These are phyloP conservation scores for Cassiopea andromeda DNA, from an alignment of 30 jellyfish, hydroid and myxozoan species.

Conservation along the genomic window DNA sequence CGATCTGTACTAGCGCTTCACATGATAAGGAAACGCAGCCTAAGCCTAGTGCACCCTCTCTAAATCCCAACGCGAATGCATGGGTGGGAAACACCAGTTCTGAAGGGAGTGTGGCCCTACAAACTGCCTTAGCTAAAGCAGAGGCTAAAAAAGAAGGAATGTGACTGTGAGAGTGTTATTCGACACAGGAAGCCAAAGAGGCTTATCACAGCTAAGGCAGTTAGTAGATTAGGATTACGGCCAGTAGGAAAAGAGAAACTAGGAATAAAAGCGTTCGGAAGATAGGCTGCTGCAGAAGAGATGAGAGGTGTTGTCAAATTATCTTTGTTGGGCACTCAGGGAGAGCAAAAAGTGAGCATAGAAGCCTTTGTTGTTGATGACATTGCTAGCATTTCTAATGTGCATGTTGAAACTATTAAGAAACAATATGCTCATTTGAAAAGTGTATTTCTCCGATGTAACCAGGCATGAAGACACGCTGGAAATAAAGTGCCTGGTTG, in stretches of 20 bases:
- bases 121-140: constrained; percentile 69
- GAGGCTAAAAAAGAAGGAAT: constrained; percentile 47
- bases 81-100: constrained; percentile 60
- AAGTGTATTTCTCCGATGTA: constrained; percentile 27
- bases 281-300: constrained; percentile 39
- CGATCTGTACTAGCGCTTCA: too few relatives aligned
- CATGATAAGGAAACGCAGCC: constrained; percentile 42
- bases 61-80: constrained; percentile 46
- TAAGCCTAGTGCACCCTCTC: constrained; percentile 36
- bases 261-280: constrained; percentile 56
- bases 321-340: constrained; percentile 1
- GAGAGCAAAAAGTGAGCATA: neutral
- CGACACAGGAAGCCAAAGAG: constrained; percentile 63
- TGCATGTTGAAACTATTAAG: too few relatives aligned
- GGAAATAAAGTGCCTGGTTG: constrained; percentile 36
- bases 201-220: constrained; percentile 71
- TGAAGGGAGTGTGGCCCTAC: constrained; percentile 77
- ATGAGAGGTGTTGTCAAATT: constrained; percentile 56
- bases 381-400: too few relatives aligned
- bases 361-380: too few relatives aligned
- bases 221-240: constrained; percentile 42
- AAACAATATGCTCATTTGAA: too few relatives aligned
- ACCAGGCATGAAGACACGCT: constrained; percentile 15
- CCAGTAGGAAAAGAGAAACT: constrained; percentile 60
- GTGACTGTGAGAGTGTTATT: constrained; percentile 46